Base-by-base conservation (phyloP, 2,888 invertebrate genomes). In the Cheilosia urbana region DNA sequence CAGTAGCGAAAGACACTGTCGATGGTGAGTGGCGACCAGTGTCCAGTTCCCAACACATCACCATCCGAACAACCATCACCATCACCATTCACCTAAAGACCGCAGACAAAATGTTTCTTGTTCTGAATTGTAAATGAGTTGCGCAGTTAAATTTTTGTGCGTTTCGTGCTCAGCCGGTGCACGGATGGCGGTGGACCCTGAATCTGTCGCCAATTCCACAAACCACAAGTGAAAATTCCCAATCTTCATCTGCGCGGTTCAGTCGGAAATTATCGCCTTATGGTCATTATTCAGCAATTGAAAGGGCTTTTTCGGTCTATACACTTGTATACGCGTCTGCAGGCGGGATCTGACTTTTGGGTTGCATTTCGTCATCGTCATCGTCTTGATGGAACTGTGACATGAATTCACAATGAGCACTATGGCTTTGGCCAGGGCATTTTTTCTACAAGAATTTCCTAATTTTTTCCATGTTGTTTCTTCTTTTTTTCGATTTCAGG, bases 401-500 rank as follows among this genome's bases (percentile, higher is more conserved):
- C 88, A 89, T 89, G 89, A 89, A 89, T 89, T 87, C 87, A 65
- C 88, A 88, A 89, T 89, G 89, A 89, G 88, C 88, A 88, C 87
- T 81, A 81, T 85, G 81, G 71, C 83, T 72, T 47, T 51, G 40
- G 51, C 45, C 21, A 9, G n/a, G n/a, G 57, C 42, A 15, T 51
- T 21, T 21, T 19, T 71, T 37, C 21, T 65, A 51, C 51, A 69
- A 75, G 63, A 80, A 75, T 72, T 83, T 77, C 55, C 57, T 65
- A 68, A 71, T 73, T 82, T 77, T 78, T 81, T 53, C 45, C 17
- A 45, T 71, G 24, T 24, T 51, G 45, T 66, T 76, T 68, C 6
- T 71, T 69, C 75, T 80, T 37, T 71, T 69, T 77, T 78, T 85
- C 83, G 78, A 87, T 80, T 93, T 37, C 94, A 97, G 96, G 97